Evolutionary conservation across 2,113 vertebrate genomes (phyloP).

Genomic region (Lethenteron reissneri): DNA sequence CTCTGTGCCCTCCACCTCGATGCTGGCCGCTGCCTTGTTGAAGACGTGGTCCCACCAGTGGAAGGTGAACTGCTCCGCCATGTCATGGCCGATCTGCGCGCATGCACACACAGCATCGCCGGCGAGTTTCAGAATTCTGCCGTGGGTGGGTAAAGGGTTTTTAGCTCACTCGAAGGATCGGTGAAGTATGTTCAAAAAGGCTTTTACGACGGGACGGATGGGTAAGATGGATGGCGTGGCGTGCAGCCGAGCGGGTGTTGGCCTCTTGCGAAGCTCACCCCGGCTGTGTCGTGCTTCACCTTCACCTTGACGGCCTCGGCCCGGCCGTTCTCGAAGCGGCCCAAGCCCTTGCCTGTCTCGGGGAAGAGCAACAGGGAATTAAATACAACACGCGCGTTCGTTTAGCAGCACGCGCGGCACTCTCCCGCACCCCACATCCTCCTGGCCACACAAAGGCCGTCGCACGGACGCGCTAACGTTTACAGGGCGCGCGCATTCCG

Average conservation of each 20-base stretch:
- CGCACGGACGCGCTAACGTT: no score
- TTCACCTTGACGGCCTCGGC: slow-evolving; percentile 53
- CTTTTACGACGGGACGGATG: neutral
- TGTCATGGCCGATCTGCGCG: slow-evolving; percentile 48
- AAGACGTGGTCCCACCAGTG: slow-evolving; percentile 94
- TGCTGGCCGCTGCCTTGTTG: slow-evolving; percentile 47
- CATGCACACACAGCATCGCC: neutral
- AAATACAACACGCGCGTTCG: no score
- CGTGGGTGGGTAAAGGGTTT: neutral
- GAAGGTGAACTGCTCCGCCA: slow-evolving; percentile 57
- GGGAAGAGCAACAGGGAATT: no score
- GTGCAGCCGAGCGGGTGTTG: no score
- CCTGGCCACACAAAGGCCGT: no score
- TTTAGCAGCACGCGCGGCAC: no score
- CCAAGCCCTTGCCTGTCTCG: slow-evolving; percentile 50
- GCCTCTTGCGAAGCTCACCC: slow-evolving; percentile 27
- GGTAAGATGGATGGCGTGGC: neutral
- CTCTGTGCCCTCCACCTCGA: slow-evolving; percentile 39
- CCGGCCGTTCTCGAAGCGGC: slow-evolving; percentile 44
- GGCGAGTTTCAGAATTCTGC: neutral
- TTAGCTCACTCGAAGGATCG: neutral
- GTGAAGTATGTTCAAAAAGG: neutral
- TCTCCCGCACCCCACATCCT: no score
- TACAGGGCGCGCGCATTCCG: no score
- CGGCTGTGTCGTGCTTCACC: slow-evolving; percentile 54